Percentiles rank a stretch among this genome's conserved stretches.
These are phyloP conservation scores for Potorous gilbertii DNA, from an alignment of 2,797 vertebrate genomes.

Conservation along the genomic window DNA sequence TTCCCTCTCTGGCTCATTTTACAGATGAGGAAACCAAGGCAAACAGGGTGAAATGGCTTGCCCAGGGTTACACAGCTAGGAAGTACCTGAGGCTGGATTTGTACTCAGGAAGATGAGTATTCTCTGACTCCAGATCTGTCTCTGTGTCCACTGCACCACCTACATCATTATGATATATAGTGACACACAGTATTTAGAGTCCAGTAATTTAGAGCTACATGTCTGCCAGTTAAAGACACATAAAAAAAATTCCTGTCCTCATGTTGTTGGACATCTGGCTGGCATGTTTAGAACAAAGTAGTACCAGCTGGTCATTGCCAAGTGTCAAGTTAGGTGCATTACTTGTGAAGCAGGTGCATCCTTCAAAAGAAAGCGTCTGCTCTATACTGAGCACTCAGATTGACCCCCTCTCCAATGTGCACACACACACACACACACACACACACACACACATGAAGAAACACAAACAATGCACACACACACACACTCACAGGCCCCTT, in stretches of 20 bases:
- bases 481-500: background rate
- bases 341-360: constrained; percentile 65
- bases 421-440: too few species aligned
- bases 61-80: background rate
- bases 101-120: background rate
- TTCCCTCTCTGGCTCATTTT: background rate
- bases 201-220: background rate
- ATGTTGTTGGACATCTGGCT: constrained; percentile 57
- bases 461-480: too few species aligned
- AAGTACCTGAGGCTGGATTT: background rate
- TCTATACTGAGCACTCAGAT: constrained; percentile 58
- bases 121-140: background rate
- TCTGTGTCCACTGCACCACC: background rate
- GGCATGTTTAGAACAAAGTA: constrained; percentile 66
- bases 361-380: constrained; percentile 10
- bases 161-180: background rate
- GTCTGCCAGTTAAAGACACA: background rate
- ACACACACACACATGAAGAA: too few species aligned
- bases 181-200: background rate
- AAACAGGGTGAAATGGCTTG: background rate
- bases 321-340: constrained; percentile 37
- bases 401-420: too few species aligned
- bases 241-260: constrained; percentile 56
- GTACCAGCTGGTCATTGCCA: constrained; percentile 59
- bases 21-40: background rate